Base-by-base conservation (phyloP, 2,113 vertebrate species). In the Ranitomeya variabilis region DNA sequence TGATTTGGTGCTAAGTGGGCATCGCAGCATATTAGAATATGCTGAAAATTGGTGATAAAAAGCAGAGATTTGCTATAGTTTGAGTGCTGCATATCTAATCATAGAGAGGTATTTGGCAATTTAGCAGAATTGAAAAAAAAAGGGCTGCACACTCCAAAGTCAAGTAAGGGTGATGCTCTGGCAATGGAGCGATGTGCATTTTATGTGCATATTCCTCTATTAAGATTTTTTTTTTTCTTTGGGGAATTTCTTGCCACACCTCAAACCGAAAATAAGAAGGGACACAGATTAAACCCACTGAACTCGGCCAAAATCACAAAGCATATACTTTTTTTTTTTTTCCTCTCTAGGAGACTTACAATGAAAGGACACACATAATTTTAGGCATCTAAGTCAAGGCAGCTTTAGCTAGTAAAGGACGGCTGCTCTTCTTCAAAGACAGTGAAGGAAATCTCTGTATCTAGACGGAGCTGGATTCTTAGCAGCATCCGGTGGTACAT, bases 211-310 rank as follows among this genome's bases (percentile, higher is more conserved):
- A 81, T 87, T 91, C 91, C 91, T 94, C 94, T 92, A 92, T 93
- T 93, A 92, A 92, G 93, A 81, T 93, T 91, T 93, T 90, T 86
- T 86, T 93, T 91, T 91, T 91, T 90, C 92, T 83, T 91, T 88
- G 91, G 93, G 92, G 93, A 95, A 95, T 95, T 92, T 92, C 91
- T 89, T 93, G 87, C 91, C 91, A 93, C 88, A 94, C 90, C 91
- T 93, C 93, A 94, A 93, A 92, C 90, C 91, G 93, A 94, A 94
- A 92, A 91, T 87, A 91, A 92, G 91, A 90, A 90, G 89, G 92
- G 82, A 93, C 92, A 91, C 90, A 92, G 89, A 92, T 88, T 62
- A 91, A 94, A 90, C 93, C 93, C 94, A 92, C 94, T 90, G 73
- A 91, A 91, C 91, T 93, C 92, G 80, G 93, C 93, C 91, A 94